Evolutionary conservation across 2,113 vertebrate species (phyloP), one percentile per base, ranked within the genome.

Genomic region (Corvus hawaiiensis): DNA sequence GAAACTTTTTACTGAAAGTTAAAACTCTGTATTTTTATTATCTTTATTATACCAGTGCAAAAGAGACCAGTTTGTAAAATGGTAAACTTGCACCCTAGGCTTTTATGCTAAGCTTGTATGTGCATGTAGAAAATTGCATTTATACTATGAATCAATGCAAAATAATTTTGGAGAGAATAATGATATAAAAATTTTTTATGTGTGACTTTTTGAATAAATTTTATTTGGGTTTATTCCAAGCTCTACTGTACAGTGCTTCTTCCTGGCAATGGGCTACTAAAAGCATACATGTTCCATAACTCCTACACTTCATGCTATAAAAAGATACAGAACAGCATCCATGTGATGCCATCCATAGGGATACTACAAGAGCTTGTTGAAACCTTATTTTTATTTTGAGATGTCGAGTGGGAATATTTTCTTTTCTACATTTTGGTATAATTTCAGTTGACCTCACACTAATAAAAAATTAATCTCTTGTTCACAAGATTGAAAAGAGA

Each of bases 201-300:
- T 7, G 4, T 71, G 48, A 54, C 59, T 96, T 85, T 27, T 52
- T 62, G 46, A 87, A 76, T 55, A 20, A 58, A 73, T 93, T 94
- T 87, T 66, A 43, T 95, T 94, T 83, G 71, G 24, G 33, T 80
- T 94, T 90, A 90, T 91, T 94, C 87, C 78, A 89, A 90, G 33
- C 30, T 88, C 59, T 91, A 43, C 90, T 90, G 87, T 86, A 74
- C 35, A 71, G 61, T 85, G 55, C 28, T 85, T 87, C 75, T 96
- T 96, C 78, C 91, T 93, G 72, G 79, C 87, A 96, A 91, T 81
- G 83, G 71, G 63, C 71, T 96, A 96, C 91, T 83, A 80, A 90
- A 96, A 80, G 35, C 82, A 80, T 79, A 46, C 78, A 55, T 96
- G 95, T 95, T 94, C 93, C 68, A 39, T 64, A 93, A 94, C 93